Conservation (phyloP, 2,113 vertebrate genomes). For the Taurulus bubalis region DNA sequence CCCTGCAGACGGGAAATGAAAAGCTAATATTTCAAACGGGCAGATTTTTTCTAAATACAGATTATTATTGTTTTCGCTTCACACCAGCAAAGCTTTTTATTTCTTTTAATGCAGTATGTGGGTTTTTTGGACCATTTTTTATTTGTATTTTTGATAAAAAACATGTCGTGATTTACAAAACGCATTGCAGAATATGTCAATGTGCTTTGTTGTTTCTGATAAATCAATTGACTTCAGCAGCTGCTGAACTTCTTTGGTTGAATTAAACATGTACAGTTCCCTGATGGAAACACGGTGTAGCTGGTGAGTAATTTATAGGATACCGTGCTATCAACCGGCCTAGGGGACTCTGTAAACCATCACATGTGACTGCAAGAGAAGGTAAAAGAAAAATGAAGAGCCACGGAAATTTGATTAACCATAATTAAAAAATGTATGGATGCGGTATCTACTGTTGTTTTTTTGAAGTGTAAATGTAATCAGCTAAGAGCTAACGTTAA, state of each 20-base stretch:
- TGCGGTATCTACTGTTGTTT: no score
- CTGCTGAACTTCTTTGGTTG: not conserved
- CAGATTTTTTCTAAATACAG: not conserved
- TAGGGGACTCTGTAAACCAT: no score
- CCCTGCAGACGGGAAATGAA: conserved; percentile 58
- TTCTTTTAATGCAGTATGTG: not conserved
- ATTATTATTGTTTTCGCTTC: no score
- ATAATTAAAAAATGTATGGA: no score
- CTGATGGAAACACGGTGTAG: not conserved
- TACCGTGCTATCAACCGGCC: not conserved
- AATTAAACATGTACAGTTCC: not conserved
- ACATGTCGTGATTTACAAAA: no score
- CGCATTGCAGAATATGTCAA: no score
- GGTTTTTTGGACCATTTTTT: not conserved
- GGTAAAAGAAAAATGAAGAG: not conserved
- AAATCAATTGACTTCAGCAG: not conserved
- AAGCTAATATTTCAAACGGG: conserved; percentile 63
- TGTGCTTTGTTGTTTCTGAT: not conserved
- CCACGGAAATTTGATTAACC: not conserved
- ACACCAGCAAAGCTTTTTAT: not conserved
- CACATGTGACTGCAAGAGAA: no score
- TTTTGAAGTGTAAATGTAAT: not conserved
- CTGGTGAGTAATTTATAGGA: not conserved
- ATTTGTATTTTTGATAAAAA: no score
- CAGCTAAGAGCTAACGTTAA: not conserved